Evolutionary conservation across 2,797 vertebrate genomes (phyloP).

Genomic region (Sebastes kiyomatsui): DNA sequence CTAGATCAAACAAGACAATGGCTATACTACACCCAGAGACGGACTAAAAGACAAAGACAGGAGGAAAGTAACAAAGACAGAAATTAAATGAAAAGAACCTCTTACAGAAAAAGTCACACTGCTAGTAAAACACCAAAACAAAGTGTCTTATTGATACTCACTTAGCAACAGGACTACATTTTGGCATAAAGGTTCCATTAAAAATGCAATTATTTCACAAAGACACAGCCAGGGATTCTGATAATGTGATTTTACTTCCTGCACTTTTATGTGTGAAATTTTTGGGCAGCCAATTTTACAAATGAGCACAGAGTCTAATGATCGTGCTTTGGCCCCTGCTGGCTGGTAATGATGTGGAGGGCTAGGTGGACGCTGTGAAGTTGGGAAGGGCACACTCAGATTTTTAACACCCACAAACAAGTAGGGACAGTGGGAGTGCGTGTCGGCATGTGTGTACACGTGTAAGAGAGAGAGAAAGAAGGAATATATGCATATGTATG

Average conservation of each 20-base stretch:
- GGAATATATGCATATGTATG: neutral
- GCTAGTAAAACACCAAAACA: slow-evolving; percentile 82
- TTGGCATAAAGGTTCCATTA: slow-evolving; percentile 42
- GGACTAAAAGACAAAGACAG: slow-evolving; percentile 26
- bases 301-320: slow-evolving; percentile 74
- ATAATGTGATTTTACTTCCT: slow-evolving; percentile 61
- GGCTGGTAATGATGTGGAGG: slow-evolving; percentile 73
- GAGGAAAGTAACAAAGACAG: slow-evolving; percentile 7
- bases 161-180: slow-evolving; percentile 17
- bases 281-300: slow-evolving; percentile 69
- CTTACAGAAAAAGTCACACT: slow-evolving; percentile 86
- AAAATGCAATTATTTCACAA: slow-evolving; percentile 53
- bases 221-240: slow-evolving; percentile 54
- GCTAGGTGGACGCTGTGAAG: slow-evolving; percentile 65
- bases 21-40: slow-evolving; percentile 37
- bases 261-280: slow-evolving; percentile 63
- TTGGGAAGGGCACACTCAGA: slow-evolving; percentile 66
- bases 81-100: slow-evolving; percentile 87
- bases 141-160: slow-evolving; percentile 20
- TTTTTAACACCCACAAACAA: slow-evolving; percentile 65
- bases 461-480: slow-evolving; percentile 1
- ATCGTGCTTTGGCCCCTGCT: slow-evolving; percentile 70
- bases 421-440: slow-evolving; percentile 35
- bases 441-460: neutral
- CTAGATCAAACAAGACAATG: slow-evolving; percentile 62